Evolutionary conservation across 2,797 vertebrate species (phyloP).

Genomic region (Chiroxiphia lanceolata): DNA sequence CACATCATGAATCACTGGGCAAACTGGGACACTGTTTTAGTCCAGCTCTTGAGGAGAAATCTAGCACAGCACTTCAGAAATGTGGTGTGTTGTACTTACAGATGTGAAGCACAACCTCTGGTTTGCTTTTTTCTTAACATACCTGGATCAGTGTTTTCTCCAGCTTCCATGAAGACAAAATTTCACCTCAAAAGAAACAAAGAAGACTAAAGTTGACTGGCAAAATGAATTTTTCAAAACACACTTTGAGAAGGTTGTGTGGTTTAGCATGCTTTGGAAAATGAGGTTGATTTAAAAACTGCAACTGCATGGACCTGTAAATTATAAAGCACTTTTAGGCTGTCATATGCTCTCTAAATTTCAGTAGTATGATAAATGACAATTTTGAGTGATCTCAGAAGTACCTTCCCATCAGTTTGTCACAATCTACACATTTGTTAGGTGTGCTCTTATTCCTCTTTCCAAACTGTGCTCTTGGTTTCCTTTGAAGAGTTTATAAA

Average conservation of each 20-base stretch:
- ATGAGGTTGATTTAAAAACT: not conserved
- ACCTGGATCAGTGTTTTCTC: not conserved
- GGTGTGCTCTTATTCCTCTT: not conserved
- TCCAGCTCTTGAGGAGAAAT: not conserved
- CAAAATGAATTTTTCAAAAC: not conserved
- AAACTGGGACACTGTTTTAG: not conserved
- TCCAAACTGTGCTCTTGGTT: not conserved
- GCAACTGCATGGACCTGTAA: not conserved
- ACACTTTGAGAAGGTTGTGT: not conserved
- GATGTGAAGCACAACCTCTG: not conserved
- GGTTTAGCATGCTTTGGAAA: not conserved
- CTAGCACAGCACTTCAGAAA: not conserved
- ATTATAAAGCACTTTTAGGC: not conserved
- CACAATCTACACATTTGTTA: not conserved
- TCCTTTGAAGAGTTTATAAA: constrained; percentile 13
- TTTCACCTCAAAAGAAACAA: not conserved
- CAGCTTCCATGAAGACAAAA: not conserved
- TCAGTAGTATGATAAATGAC: not conserved
- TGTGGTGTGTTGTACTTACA: not conserved
- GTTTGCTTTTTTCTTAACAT: not conserved
- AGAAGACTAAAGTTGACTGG: not conserved
- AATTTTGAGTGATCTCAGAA: not conserved
- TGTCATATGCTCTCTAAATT: not conserved
- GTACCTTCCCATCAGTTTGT: not conserved
- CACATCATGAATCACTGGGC: not conserved